These are phyloP conservation scores for Oreocharis arfaki DNA, from an alignment of 2,113 vertebrate genomes.

Conservation along the genomic window DNA sequence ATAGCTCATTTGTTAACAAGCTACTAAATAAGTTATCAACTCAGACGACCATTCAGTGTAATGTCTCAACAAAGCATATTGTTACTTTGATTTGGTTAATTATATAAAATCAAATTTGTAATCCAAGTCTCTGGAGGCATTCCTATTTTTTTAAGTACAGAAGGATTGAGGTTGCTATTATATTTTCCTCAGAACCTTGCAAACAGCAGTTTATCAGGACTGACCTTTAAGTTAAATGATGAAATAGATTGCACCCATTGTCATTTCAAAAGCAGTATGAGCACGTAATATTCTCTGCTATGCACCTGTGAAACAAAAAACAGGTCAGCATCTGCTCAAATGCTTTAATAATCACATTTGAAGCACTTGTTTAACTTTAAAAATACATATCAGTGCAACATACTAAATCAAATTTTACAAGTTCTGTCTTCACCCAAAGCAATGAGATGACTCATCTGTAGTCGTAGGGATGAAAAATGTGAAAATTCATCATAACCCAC, in stretches of 20 bases:
- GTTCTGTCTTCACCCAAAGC: neutral
- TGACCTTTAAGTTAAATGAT: neutral
- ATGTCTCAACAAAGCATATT: neutral
- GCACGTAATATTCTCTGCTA: neutral
- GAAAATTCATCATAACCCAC: neutral
- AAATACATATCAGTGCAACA: neutral
- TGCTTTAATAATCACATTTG: neutral
- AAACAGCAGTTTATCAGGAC: neutral
- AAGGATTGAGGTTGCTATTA: neutral
- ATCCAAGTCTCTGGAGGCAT: neutral
- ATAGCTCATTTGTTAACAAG: neutral
- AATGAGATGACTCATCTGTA: neutral
- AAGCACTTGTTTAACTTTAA: neutral
- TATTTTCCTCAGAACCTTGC: neutral
- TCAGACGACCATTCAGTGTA: neutral
- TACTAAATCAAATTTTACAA: neutral
- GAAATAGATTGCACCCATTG: neutral
- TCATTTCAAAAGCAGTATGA: neutral
- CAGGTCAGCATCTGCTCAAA: neutral
- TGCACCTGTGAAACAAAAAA: neutral
- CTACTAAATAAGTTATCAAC: neutral
- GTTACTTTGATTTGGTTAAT: neutral
- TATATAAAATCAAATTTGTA: neutral
- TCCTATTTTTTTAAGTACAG: neutral
- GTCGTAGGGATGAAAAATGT: neutral